A percentile compares a stretch with the other conserved stretches of the same genome.
Evolutionary conservation across 2,888 invertebrate species (phyloP).

Genomic region (Torymus tubicola): DNA sequence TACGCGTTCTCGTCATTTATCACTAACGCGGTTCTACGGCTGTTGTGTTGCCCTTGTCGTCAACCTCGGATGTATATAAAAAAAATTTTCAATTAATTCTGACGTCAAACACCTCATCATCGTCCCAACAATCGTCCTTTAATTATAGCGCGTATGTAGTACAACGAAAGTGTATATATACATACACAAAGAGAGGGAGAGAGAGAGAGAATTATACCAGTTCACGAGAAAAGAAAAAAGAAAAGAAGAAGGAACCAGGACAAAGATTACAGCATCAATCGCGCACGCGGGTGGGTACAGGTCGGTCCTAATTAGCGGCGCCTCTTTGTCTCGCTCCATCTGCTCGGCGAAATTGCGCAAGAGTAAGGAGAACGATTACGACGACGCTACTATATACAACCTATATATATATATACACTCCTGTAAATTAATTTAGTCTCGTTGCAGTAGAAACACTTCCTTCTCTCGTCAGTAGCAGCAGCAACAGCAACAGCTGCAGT

Average conservation of each 20-base stretch:
- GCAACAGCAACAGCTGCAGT: too few relatives aligned
- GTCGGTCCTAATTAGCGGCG: too few relatives aligned
- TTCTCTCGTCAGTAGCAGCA: background rate
- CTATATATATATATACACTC: background rate
- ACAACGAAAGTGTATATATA: too few relatives aligned
- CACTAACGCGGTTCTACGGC: too few relatives aligned
- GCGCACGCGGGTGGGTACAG: too few relatives aligned
- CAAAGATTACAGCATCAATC: too few relatives aligned
- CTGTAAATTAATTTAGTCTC: conserved; percentile 28
- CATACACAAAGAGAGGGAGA: too few relatives aligned
- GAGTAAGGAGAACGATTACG: background rate
- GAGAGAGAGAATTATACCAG: too few relatives aligned
- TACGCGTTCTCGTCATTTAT: too few relatives aligned
- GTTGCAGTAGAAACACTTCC: conserved; percentile 13
- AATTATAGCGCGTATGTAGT: conserved; percentile 9
- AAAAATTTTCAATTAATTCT: conserved; percentile 9
- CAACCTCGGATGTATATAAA: background rate
- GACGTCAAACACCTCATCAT: conserved; percentile 1
- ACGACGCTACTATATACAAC: background rate
- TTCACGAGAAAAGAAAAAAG: too few relatives aligned
- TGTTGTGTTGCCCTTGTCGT: background rate
- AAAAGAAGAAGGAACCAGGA: too few relatives aligned
- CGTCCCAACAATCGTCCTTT: conserved; percentile 20
- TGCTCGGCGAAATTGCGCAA: conserved; percentile 2
- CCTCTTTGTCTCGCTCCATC: background rate